phyloP scores from a whole-genome alignment of 2,113 vertebrate species.

The Mastomys coucha region DNA sequence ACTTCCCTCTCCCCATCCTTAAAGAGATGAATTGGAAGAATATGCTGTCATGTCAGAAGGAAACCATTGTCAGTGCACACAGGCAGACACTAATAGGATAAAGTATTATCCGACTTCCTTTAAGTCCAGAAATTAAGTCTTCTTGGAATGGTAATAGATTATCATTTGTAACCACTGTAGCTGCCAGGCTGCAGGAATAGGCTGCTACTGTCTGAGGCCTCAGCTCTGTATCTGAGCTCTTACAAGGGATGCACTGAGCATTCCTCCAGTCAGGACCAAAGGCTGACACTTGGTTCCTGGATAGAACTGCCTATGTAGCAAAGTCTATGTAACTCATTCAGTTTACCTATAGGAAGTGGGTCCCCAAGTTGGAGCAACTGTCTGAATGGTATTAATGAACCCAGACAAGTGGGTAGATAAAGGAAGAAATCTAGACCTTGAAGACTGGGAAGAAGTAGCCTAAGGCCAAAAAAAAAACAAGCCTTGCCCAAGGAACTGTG shows the following conservation, averaged over 20 bases:
- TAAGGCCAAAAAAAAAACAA: slow-evolving; percentile 52
- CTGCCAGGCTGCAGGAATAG: neutral
- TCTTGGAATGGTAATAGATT: slow-evolving; percentile 68
- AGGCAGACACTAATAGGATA: slow-evolving; percentile 77
- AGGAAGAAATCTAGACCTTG: slow-evolving; percentile 30
- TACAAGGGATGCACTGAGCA: neutral
- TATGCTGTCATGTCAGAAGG: slow-evolving; percentile 68
- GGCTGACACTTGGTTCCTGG: slow-evolving; percentile 9
- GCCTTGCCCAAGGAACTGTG: slow-evolving; percentile 53
- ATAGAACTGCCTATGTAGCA: neutral
- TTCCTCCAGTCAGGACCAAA: neutral
- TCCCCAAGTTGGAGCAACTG: slow-evolving; percentile 32
- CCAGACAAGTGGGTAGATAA: slow-evolving; percentile 18
- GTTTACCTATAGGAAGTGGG: neutral
- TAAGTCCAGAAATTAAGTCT: slow-evolving; percentile 81
- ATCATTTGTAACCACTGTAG: slow-evolving; percentile 55
- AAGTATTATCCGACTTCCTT: slow-evolving; percentile 75
- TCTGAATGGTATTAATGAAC: slow-evolving; percentile 51
- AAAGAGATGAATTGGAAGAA: slow-evolving; percentile 73
- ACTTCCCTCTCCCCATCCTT: slow-evolving; percentile 25
- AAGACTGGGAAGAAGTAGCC: slow-evolving; percentile 61
- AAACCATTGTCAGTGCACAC: slow-evolving; percentile 71
- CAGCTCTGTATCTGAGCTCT: slow-evolving; percentile 20
- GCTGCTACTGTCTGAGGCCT: slow-evolving; percentile 23
- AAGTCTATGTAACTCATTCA: neutral